Evolutionary conservation across 2,888 invertebrate genomes (phyloP), one percentile per base, ranked within the genome.

Genomic region (Brenthis hecate): DNA sequence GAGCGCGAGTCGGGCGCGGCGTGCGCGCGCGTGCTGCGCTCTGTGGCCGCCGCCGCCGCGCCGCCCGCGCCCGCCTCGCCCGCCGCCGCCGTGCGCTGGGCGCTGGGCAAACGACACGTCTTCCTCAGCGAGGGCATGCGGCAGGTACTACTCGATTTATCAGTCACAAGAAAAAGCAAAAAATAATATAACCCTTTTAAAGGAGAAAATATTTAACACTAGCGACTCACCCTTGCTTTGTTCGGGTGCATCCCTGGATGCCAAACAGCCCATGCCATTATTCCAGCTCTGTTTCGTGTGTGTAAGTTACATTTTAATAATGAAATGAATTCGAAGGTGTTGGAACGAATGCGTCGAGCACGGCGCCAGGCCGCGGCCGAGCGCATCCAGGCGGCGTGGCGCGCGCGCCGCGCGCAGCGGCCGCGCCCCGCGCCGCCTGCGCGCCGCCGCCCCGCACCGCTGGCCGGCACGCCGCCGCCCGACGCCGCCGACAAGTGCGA

Each of bases 111-210:
- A 86, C 94, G 98, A 3, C 98, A 99, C 87, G 97, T 98, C 57
- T 99, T 99, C 88, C 94, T 98, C 71, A 98, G 98, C 91, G 98
- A 98, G 89, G 97, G 97, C 43, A 97, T 98, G 81, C 94, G 98
- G 6, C 98, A 98, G 89, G 97, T 97, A 48, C 3, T 48, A 23
- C 14, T 48, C 2, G n/a, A n/a, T 8, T 48, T 14, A 43, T 43
- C 8, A 28, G 28, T 4, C 4, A 28, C 28, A 28, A 28, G 3
- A 5, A 23, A 23, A 4, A 19, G 19, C 19, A 19, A 19, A 23
- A 23, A 23, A 23, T 23, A 23, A 23, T 23, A 23, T 23, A 2
- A 23, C 23, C 23, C 23, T 23, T 23, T 23, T 23, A 23, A 23
- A 23, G 23, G 23, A 23, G 23, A 23, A 23, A 23, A 23, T 23